phyloP scores from a whole-genome alignment of 1,140 invertebrate species.

The Sinonovacula constricta region DNA sequence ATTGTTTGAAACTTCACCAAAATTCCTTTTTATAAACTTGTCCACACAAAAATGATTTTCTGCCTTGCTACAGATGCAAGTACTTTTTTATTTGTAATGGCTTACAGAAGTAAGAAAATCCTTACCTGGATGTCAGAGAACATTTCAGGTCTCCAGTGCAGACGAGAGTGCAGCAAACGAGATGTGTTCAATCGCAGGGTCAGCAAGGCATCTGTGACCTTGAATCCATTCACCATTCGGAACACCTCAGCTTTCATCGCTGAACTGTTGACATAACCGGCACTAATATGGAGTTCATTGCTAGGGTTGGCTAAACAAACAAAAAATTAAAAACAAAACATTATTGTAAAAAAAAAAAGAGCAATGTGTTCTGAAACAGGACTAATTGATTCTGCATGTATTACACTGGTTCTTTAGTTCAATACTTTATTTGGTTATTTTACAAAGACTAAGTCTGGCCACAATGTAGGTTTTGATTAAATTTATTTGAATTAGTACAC shows the following conservation, averaged over 20 bases:
- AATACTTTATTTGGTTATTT: neutral
- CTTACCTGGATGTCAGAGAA: slow-evolving; percentile 81
- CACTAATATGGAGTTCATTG: slow-evolving; percentile 44
- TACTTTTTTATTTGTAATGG: too few relatives aligned
- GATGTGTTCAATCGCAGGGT: slow-evolving; percentile 91
- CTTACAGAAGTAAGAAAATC: too few relatives aligned
- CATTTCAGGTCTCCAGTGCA: slow-evolving; percentile 89
- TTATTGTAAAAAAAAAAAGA: neutral
- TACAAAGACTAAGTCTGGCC: too few relatives aligned
- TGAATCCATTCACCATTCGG: slow-evolving; percentile 58
- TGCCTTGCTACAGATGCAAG: too few relatives aligned
- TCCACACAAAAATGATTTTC: too few relatives aligned
- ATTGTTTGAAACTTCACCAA: too few relatives aligned
- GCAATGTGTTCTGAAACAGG: neutral
- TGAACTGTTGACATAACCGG: slow-evolving; percentile 58
- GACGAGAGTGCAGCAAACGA: slow-evolving; percentile 86
- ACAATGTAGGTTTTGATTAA: neutral
- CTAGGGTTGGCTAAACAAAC: slow-evolving; percentile 28
- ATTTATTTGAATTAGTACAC: neutral
- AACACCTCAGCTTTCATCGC: slow-evolving; percentile 56
- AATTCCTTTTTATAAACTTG: too few relatives aligned
- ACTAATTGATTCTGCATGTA: neutral
- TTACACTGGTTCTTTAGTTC: neutral
- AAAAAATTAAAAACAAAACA: too few relatives aligned
- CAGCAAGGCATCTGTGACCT: slow-evolving; percentile 75